These are phyloP conservation scores for Melanerpes formicivorus DNA, from an alignment of 2,113 vertebrate species.

Conservation along the genomic window DNA sequence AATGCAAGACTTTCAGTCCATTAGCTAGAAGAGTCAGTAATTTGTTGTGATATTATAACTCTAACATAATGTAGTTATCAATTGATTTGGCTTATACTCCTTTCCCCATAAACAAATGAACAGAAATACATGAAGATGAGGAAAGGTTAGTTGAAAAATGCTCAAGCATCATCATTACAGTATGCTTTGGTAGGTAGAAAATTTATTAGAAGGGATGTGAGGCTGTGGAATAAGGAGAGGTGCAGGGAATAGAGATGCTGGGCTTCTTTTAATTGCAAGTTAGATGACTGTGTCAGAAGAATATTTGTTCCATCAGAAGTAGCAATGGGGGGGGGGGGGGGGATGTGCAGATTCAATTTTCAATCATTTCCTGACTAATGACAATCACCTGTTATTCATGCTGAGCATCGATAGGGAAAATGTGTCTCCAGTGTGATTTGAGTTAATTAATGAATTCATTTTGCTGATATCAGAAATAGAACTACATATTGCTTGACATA, in stretches of 20 bases:
- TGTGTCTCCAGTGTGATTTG: conserved; percentile 38
- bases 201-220: background rate
- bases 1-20: background rate
- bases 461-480: conserved; percentile 22
- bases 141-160: background rate
- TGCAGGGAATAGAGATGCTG: background rate
- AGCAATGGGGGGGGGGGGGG: background rate
- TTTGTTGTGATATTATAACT: background rate
- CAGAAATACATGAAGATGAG: background rate
- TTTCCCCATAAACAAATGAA: background rate
- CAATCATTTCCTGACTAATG: conserved; percentile 23
- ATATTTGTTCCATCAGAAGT: conserved; percentile 9
- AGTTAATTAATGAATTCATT: conserved; percentile 63
- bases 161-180: background rate
- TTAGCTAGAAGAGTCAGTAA: background rate
- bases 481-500: conserved; percentile 37
- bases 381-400: background rate
- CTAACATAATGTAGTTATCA: background rate
- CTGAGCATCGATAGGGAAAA: conserved; percentile 35
- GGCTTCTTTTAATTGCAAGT: conserved; percentile 19
- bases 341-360: background rate
- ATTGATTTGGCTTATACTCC: background rate
- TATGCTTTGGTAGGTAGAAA: background rate
- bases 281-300: conserved; percentile 12
- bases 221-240: background rate